Conservation (phyloP, 2,888 invertebrate species). For the Sphaerophoria taeniata region DNA sequence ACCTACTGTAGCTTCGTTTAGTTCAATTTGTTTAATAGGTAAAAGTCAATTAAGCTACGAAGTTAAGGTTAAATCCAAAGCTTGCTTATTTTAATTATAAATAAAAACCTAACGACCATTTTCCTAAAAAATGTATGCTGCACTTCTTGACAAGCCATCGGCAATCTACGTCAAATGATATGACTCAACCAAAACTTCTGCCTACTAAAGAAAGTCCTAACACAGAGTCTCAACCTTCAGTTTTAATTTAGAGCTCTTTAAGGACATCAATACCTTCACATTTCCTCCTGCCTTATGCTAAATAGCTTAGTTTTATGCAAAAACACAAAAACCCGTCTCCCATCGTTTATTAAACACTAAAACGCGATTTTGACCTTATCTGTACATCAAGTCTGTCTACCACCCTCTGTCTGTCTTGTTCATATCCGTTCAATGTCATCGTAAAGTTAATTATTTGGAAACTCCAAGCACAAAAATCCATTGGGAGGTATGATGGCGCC, state of each 20-base stretch:
- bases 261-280: background rate
- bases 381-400: conserved; percentile 28
- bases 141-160: background rate
- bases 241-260: conserved; percentile 12
- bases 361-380: conserved; percentile 33
- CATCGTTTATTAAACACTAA: conserved; percentile 8
- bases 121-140: too few relatives aligned
- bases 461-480: conserved; percentile 49
- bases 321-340: background rate
- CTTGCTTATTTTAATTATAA: too few relatives aligned
- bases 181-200: conserved; percentile 1
- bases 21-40: too few relatives aligned
- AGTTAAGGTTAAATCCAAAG: too few relatives aligned
- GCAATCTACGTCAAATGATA: background rate
- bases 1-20: too few relatives aligned
- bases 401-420: conserved; percentile 21
- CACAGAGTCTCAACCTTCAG: conserved; percentile 8
- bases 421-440: conserved; percentile 59
- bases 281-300: conserved; percentile 27
- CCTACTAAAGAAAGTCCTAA: background rate
- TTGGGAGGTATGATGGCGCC: background rate
- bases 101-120: too few relatives aligned
- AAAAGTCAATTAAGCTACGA: too few relatives aligned
- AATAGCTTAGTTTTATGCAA: conserved; percentile 14
- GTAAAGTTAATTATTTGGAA: conserved; percentile 72